phyloP scores from a whole-genome alignment of 1,140 invertebrate genomes.

The Calephelis nemesis region DNA sequence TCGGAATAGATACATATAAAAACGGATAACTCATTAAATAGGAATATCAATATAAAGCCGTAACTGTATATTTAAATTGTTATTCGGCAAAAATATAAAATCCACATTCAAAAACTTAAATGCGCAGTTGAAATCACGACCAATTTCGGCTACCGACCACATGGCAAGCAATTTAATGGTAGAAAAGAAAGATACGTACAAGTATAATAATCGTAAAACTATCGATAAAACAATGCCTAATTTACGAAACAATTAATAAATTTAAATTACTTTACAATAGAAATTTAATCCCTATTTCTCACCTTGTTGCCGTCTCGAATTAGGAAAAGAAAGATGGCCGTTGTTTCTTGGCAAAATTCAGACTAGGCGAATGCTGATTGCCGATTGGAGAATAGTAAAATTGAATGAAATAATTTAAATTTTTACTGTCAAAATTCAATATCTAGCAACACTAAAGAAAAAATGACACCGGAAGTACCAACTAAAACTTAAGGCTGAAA shows the following conservation, averaged over 20 bases:
- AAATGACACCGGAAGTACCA: background rate
- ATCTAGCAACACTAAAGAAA: background rate
- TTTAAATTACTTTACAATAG: background rate
- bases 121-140: slow-evolving; percentile 64
- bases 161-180: slow-evolving; percentile 42
- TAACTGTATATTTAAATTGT: background rate
- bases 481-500: too few relatives aligned
- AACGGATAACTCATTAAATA: background rate
- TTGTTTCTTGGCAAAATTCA: slow-evolving; percentile 32
- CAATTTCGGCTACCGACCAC: slow-evolving; percentile 58
- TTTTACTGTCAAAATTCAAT: background rate
- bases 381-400: slow-evolving; percentile 3
- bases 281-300: slow-evolving; percentile 13
- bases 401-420: background rate
- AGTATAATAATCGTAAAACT: slow-evolving; percentile 11
- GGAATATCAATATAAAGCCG: background rate
- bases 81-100: background rate
- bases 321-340: slow-evolving; percentile 73
- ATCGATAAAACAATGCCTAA: background rate
- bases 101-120: slow-evolving; percentile 48
- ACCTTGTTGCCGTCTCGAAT: slow-evolving; percentile 67
- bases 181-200: slow-evolving; percentile 13
- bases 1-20: slow-evolving; percentile 16
- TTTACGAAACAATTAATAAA: background rate
- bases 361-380: slow-evolving; percentile 35